These are phyloP conservation scores for Drosophila longiperda DNA, from an alignment of 2,888 invertebrate genomes.

Conservation along the genomic window DNA sequence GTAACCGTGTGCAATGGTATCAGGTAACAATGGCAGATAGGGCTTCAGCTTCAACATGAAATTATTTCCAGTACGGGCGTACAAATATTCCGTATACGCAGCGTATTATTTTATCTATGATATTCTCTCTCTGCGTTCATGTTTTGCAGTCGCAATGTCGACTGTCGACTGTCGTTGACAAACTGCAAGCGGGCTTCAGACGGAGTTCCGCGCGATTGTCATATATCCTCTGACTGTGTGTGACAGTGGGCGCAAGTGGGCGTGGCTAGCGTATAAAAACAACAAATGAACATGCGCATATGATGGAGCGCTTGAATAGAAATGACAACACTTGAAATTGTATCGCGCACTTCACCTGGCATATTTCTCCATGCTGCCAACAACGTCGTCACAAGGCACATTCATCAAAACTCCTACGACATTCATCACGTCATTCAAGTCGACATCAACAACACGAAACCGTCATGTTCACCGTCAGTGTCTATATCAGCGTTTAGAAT, in stretches of 20 bases:
- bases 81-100: slow-evolving; percentile 57
- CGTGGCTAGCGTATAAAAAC: slow-evolving; percentile 19
- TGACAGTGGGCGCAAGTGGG: slow-evolving; percentile 1
- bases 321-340: slow-evolving; percentile 75
- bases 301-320: slow-evolving; percentile 67
- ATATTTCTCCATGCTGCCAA: slow-evolving; percentile 4
- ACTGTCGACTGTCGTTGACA: slow-evolving; percentile 55
- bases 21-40: slow-evolving; percentile 9
- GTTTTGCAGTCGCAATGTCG: slow-evolving; percentile 3
- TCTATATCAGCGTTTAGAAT: slow-evolving; percentile 67
- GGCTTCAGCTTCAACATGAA: background rate
- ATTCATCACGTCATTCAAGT: slow-evolving; percentile 80
- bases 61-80: background rate
- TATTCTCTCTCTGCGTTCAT: slow-evolving; percentile 1
- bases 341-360: slow-evolving; percentile 37
- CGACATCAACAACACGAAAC: slow-evolving; percentile 42
- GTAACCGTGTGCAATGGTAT: slow-evolving; percentile 12
- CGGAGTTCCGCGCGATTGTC: slow-evolving; percentile 40
- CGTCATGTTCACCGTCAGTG: slow-evolving; percentile 18
- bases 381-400: slow-evolving; percentile 42
- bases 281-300: slow-evolving; percentile 74
- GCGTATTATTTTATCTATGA: slow-evolving; percentile 29
- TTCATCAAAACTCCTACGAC: slow-evolving; percentile 73
- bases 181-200: slow-evolving; percentile 61
- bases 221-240: slow-evolving; percentile 34